A percentile compares a stretch with the other conserved stretches of the same genome.
Conservation (phyloP, 1,140 invertebrate genomes). For the Rhyzopertha dominica region DNA sequence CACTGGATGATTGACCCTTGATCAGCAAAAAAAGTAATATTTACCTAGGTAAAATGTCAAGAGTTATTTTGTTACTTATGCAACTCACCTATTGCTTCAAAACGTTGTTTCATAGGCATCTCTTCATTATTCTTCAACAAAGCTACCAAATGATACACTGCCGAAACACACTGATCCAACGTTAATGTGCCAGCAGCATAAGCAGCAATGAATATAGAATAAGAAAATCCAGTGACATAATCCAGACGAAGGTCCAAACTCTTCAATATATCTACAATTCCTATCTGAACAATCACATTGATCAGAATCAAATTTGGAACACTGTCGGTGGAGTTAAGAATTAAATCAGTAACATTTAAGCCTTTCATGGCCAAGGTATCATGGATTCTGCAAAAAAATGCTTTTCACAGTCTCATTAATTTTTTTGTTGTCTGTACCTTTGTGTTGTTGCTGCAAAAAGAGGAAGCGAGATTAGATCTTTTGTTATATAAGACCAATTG, state of each 20-base stretch:
- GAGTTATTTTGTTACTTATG: no score
- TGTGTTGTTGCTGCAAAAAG: constrained; percentile 68
- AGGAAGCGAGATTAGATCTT: constrained; percentile 58
- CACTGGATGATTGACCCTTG: no score
- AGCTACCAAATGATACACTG: no score
- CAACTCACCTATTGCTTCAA: no score
- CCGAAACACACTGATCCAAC: no score
- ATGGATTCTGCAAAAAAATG: constrained; percentile 25
- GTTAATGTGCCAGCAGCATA: constrained; percentile 81
- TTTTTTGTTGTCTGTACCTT: no score
- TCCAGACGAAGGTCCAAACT: constrained; percentile 63
- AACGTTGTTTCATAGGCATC: no score
- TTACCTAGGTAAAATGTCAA: no score
- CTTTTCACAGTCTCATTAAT: no score
- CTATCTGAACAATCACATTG: constrained; percentile 73
- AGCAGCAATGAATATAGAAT: constrained; percentile 73
- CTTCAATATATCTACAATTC: constrained; percentile 66
- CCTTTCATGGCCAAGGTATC: constrained; percentile 52
- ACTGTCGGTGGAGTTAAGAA: constrained; percentile 55
- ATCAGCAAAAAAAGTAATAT: no score
- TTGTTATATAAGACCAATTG: constrained; percentile 83
- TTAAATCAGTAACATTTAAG: constrained; percentile 57
- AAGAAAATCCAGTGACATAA: constrained; percentile 74
- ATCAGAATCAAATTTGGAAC: constrained; percentile 64
- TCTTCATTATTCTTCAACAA: no score